Percentiles rank a stretch among this genome's conserved stretches.
Conservation (phyloP, 2,888 invertebrate genomes). For the Lymantria dispar region DNA sequence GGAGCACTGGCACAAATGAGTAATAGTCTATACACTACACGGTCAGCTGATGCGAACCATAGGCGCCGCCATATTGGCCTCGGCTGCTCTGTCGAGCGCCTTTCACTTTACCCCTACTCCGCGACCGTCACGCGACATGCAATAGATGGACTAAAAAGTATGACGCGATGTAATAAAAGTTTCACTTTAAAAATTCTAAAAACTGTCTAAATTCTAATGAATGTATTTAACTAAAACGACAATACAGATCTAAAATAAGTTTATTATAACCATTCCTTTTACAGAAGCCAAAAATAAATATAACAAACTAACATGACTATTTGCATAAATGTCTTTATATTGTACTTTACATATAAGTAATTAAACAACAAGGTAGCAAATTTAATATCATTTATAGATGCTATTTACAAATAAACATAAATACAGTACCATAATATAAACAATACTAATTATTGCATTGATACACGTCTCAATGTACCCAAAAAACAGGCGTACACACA, state of each 20-base stretch:
- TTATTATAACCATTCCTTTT: slow-evolving; percentile 47
- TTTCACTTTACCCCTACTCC: too few relatives aligned
- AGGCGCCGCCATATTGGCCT: too few relatives aligned
- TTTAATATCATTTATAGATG: slow-evolving; percentile 32
- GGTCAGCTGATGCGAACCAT: too few relatives aligned
- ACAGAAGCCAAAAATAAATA: slow-evolving; percentile 57
- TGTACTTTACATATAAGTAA: slow-evolving; percentile 46
- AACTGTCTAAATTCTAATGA: background rate
- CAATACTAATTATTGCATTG: slow-evolving; percentile 62
- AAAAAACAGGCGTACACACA: slow-evolving; percentile 14
- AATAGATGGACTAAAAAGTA: too few relatives aligned
- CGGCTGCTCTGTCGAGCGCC: too few relatives aligned
- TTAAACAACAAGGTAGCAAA: slow-evolving; percentile 18
- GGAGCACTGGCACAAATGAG: too few relatives aligned
- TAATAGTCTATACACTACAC: too few relatives aligned
- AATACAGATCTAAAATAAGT: slow-evolving; percentile 65
- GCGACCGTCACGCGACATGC: too few relatives aligned
- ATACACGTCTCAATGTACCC: slow-evolving; percentile 50
- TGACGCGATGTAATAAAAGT: too few relatives aligned
- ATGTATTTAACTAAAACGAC: slow-evolving; percentile 43
- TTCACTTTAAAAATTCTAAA: background rate
- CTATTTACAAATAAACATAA: slow-evolving; percentile 70
- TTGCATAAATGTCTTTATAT: slow-evolving; percentile 31
- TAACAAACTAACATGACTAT: slow-evolving; percentile 24
- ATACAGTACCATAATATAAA: slow-evolving; percentile 49